Conservation (phyloP, 2,888 invertebrate genomes). For the Acleris holmiana region DNA sequence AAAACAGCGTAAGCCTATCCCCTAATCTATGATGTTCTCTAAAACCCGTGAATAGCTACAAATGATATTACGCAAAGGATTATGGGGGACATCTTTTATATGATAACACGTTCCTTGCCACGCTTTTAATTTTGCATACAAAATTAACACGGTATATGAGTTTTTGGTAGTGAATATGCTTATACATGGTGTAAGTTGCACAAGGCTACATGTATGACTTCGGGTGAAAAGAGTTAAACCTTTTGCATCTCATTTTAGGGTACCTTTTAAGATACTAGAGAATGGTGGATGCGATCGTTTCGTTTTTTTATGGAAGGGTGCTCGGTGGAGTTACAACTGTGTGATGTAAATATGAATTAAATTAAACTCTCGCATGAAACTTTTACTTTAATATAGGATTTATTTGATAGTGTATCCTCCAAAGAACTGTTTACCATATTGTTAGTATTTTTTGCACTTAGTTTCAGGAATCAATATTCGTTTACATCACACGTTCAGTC, state of each 20-base stretch:
- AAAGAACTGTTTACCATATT: too few relatives aligned
- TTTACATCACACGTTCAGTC: too few relatives aligned
- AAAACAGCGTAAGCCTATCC: conserved; percentile 13
- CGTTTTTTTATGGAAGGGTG: not conserved
- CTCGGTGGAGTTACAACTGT: conserved; percentile 10
- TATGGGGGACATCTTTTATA: not conserved
- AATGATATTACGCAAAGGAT: conserved; percentile 19
- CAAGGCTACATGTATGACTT: too few relatives aligned
- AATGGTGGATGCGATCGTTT: not conserved
- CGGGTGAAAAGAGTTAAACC: not conserved
- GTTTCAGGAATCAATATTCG: too few relatives aligned
- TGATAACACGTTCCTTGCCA: too few relatives aligned
- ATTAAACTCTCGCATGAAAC: not conserved
- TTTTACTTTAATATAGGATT: too few relatives aligned
- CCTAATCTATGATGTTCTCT: not conserved
- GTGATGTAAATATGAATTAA: conserved; percentile 12
- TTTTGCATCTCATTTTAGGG: not conserved
- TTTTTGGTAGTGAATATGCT: not conserved
- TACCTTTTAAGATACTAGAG: not conserved
- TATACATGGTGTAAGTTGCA: not conserved
- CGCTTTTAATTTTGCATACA: too few relatives aligned
- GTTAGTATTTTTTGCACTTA: too few relatives aligned
- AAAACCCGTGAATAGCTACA: conserved; percentile 11
- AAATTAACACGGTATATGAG: too few relatives aligned
- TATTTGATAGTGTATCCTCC: too few relatives aligned